Evolutionary conservation across 1,140 invertebrate species (phyloP).

Genomic region (Cepaea nemoralis): DNA sequence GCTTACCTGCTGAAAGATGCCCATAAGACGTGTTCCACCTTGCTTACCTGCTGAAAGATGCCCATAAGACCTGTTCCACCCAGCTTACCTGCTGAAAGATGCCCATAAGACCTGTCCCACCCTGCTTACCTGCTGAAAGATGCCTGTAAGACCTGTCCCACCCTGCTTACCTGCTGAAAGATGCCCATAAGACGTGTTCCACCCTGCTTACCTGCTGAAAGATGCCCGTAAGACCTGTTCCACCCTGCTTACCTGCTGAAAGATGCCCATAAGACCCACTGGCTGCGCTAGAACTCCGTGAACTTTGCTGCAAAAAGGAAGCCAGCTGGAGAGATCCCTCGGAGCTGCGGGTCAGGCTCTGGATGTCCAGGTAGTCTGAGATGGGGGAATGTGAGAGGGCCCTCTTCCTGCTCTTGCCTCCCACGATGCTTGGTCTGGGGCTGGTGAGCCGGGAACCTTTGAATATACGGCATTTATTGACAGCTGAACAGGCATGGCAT

Average conservation of each 20-base stretch:
- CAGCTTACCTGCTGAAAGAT: slow-evolving; percentile 89
- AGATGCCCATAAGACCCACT: slow-evolving; percentile 96
- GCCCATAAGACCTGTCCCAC: slow-evolving; percentile 95
- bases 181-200: too few relatives aligned
- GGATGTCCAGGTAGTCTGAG: slow-evolving; percentile 90
- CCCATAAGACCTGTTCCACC: too few relatives aligned
- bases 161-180: too few relatives aligned
- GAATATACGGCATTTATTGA: too few relatives aligned
- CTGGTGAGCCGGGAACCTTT: neutral
- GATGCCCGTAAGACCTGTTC: too few relatives aligned
- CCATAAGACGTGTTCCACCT: too few relatives aligned
- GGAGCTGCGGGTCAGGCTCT: slow-evolving; percentile 95
- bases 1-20: too few relatives aligned
- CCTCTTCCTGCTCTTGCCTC: slow-evolving; percentile 80
- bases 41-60: too few relatives aligned
- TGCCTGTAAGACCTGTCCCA: too few relatives aligned
- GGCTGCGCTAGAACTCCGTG: slow-evolving; percentile 84
- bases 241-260: slow-evolving; percentile 84
- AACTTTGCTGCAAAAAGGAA: slow-evolving; percentile 83
- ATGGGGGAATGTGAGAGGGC: slow-evolving; percentile 95
- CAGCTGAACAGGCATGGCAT: too few relatives aligned
- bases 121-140: too few relatives aligned
- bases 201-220: too few relatives aligned
- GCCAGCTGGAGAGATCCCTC: slow-evolving; percentile 89
- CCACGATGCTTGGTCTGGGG: neutral